These are phyloP conservation scores for Ecliptopera silaceata DNA, from an alignment of 2,888 invertebrate genomes.

Conservation along the genomic window DNA sequence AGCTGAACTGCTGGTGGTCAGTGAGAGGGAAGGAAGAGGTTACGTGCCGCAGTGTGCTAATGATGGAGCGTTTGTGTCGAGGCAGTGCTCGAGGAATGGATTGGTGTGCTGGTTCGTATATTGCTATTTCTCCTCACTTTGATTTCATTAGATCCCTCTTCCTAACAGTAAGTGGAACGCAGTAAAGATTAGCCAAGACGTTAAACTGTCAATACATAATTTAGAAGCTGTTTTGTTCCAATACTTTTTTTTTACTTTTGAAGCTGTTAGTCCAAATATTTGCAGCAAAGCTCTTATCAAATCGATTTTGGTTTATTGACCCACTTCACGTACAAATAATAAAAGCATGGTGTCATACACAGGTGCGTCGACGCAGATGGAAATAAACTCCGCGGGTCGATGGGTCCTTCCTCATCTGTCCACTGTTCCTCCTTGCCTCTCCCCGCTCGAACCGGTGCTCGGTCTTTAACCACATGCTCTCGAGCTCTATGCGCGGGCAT, in stretches of 20 bases:
- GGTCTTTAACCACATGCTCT: slow-evolving; percentile 85
- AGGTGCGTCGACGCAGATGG: slow-evolving; percentile 91
- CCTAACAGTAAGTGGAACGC: no score
- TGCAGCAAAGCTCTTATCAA: not conserved
- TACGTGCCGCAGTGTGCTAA: slow-evolving; percentile 91
- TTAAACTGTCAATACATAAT: no score
- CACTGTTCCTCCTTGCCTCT: slow-evolving; percentile 80
- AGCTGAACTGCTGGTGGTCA: slow-evolving; percentile 89
- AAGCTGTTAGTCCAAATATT: no score
- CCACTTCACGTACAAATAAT: not conserved
- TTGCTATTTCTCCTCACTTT: not conserved
- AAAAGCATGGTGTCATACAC: not conserved
- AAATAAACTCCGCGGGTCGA: slow-evolving; percentile 89
- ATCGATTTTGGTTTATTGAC: not conserved
- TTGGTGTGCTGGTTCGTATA: slow-evolving; percentile 89
- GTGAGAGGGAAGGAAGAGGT: slow-evolving; percentile 91
- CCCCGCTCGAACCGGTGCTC: slow-evolving; percentile 67
- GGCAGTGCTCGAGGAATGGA: slow-evolving; percentile 92
- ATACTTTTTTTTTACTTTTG: no score
- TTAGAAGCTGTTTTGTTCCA: no score
- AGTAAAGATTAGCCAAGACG: no score
- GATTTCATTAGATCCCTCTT: no score
- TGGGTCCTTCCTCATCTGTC: slow-evolving; percentile 89
- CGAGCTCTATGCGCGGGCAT: slow-evolving; percentile 90
- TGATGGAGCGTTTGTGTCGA: slow-evolving; percentile 88